Evolutionary conservation across 2,888 invertebrate species (phyloP), one percentile per base, ranked within the genome.

Genomic region (Endotricha flammealis): DNA sequence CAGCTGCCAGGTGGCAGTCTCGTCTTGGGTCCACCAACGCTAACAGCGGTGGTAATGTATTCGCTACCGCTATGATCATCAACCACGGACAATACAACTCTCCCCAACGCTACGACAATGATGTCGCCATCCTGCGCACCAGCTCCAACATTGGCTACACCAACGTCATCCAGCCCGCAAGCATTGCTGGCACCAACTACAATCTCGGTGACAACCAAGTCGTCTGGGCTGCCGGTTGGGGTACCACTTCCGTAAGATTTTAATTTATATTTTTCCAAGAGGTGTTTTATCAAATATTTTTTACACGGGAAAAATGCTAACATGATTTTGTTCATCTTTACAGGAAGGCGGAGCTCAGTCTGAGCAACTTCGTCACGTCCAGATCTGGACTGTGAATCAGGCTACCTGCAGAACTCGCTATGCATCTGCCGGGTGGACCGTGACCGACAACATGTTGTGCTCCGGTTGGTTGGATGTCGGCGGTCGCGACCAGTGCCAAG

Each of bases 391-490:
- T 0, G 42, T 71, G 3, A 71, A 71, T 41, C 58, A 58, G 11
- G 31, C 24, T 3, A 39, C 29, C 4, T 75, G 75, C 44, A 48
- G 42, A 13, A 36, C 22, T 3, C 56, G 64, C n/a, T 69, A 68
- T 28, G 51, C 43, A 16, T 29, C 3, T 16, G 28, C 44, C 2
- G 53, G 57, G 12, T 33, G 35, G 1, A 5, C 36, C 2, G 36
- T 72, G 14, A 70, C 57, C n/a, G 60, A 49, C 38, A 70, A 69
- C 44, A 73, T 73, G 73, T 9, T 73, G 43, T 73, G 72, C 47
- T 53, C 64, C n/a, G 73, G 73, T 5, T 57, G 53, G 54, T 38
- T 65, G 36, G 60, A 62, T 17, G 50, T 59, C 1, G 72, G 67
- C 9, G 59, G 55, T 24, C 62, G 71, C 5, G 67, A 60, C 28